Evolutionary conservation across 2,797 vertebrate genomes (phyloP), one percentile per base, ranked within the genome.

Genomic region (Gobionotothen gibberifrons): DNA sequence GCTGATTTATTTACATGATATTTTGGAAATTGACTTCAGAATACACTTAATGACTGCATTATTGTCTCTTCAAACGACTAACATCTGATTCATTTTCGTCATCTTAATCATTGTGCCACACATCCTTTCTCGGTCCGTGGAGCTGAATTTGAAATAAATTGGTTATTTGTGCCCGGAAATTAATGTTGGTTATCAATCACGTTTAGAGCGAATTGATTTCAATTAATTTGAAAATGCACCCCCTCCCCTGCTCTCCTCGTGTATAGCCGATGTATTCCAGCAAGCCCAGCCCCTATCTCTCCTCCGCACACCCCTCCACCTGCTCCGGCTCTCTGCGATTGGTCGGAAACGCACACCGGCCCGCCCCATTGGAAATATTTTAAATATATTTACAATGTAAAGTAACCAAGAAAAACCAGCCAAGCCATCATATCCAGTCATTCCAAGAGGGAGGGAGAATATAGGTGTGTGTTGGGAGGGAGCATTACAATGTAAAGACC

Each of bases 371-470:
- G 69, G 65, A 59, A 54, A 64, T 74, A 74, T 78, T 87, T 89
- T 85, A 87, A 90, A 87, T 88, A 90, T 87, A 92, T 93, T 91
- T 90, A 90, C 88, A 90, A 88, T 90, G 87, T 90, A 91, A 90
- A 93, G 87, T 87, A 82, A 90, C 82, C 90, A 78, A 86, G 92
- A 90, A 84, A 88, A 87, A 81, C 85, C 87, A 79, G 87, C 74
- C 61, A 57, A 84, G 76, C 65, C 62, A 10, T 80, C 79, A 79
- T 55, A 57, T 46, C 53, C 76, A 65, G 64, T 39, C 73, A 61
- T 58, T 62, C 78, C 16, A 43, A 51, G 47, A 56, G 39, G 59
- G 70, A 58, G 63, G 74, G 73, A 83, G 85, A 76, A 83, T 19
- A 79, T 64, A 89, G 74, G 87, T 53, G n/a, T 48, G 53, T 32